Evolutionary conservation across 2,113 vertebrate species (phyloP), one percentile per base, ranked within the genome.

Genomic region (Numida meleagris): DNA sequence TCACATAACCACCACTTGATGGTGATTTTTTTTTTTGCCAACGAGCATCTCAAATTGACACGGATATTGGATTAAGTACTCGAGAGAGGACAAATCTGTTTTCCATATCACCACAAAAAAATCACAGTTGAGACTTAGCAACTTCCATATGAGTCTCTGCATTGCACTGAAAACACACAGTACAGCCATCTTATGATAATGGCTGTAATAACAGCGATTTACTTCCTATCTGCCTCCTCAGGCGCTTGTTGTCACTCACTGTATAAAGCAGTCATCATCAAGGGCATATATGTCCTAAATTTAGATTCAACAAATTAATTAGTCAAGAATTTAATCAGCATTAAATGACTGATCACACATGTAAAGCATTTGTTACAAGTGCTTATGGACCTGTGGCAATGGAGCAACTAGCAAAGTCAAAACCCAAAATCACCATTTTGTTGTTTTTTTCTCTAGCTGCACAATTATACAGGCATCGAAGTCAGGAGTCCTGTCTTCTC

Each of bases 81-180:
- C 20, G 51, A 55, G 34, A 71, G 46, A 63, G 10, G 38, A 51
- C 8, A 75, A 78, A 53, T 33, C 34, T 86, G 59, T 10, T 86
- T 88, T 50, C 70, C 3, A 1, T 53, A 38, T 9, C 50, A 43
- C 8, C 25, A 62, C 31, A 51, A 50, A 81, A 81, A 76, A 15
- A 75, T 12, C 29, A 29, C 12, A 21, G 42, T 0, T 62, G 55
- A 78, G 79, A 21, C 27, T 68, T 55, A 58, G 72, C 48, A 74
- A 50, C 45, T 86, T 67, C 61, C 46, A 19, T 31, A 48, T 3
- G 25, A 77, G 36, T 12, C 7, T 14, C 43, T 34, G n/a, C 45
- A 45, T 16, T 0, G 0, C 0, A 4, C 42, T 67, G 51, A 33
- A 83, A 86, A 58, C 0, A 10, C 0, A 2, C 24, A 29, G 68